A percentile compares a stretch with the other conserved stretches of the same genome.
phyloP scores from a whole-genome alignment of 1,140 invertebrate genomes.

The Hetaerina americana region DNA sequence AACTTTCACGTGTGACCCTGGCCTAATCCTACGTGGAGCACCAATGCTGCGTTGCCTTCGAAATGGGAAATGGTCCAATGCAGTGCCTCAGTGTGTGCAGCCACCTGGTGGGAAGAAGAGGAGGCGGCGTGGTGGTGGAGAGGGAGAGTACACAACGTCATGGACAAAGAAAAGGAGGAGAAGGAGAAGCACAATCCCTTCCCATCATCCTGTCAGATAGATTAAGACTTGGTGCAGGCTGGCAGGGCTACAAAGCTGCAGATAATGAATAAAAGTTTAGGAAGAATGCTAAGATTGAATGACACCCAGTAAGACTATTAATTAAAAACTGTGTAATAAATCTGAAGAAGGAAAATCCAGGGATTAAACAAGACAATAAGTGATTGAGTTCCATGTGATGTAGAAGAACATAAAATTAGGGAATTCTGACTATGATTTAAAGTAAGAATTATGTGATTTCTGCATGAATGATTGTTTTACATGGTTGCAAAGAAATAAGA shows the following conservation, averaged over 20 bases:
- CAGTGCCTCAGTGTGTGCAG: conserved; percentile 49
- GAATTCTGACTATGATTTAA: too few species aligned
- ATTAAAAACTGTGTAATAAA: neutral
- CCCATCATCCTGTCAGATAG: neutral
- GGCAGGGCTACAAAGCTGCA: neutral
- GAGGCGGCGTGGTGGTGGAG: neutral
- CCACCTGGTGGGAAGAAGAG: neutral
- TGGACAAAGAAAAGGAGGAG: neutral
- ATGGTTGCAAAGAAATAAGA: too few species aligned
- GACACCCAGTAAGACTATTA: neutral
- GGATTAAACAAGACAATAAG: neutral
- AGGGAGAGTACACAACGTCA: neutral
- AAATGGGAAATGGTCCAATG: conserved; percentile 74
- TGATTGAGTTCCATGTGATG: neutral
- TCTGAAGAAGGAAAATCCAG: neutral
- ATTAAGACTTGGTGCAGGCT: neutral
- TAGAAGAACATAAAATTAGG: neutral
- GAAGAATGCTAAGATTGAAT: neutral
- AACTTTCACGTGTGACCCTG: conserved; percentile 66
- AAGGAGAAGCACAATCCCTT: neutral
- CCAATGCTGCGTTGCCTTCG: conserved; percentile 60
- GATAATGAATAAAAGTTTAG: neutral
- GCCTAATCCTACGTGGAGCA: conserved; percentile 56
- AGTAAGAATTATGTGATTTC: too few species aligned
- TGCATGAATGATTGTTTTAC: too few species aligned